A percentile compares a stretch with the other conserved stretches of the same genome.
These are phyloP conservation scores for Hirtodrosophila cameraria DNA, from an alignment of 2,888 invertebrate species.

Conservation along the genomic window DNA sequence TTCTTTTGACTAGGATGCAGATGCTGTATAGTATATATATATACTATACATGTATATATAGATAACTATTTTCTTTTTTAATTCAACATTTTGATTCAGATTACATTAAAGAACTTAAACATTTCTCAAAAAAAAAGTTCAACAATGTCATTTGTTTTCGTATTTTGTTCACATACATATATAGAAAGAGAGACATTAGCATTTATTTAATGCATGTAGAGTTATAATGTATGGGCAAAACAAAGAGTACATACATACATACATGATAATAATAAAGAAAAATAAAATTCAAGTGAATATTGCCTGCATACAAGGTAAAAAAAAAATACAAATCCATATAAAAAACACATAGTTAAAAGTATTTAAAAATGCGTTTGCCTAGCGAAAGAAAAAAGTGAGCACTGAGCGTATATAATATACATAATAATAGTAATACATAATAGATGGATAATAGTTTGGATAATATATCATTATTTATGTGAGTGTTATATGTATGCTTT, in stretches of 20 bases:
- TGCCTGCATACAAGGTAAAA: conserved; percentile 49
- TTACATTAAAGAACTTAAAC: conserved; percentile 51
- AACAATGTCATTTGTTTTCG: conserved; percentile 34
- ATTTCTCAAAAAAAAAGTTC: conserved; percentile 33
- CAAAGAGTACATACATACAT: conserved; percentile 19
- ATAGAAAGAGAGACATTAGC: conserved; percentile 17
- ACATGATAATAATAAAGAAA: conserved; percentile 10
- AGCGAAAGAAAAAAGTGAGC: conserved; percentile 17
- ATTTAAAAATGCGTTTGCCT: conserved; percentile 33
- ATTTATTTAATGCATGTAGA: conserved; percentile 19
- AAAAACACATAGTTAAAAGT: conserved; percentile 20
- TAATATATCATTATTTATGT: conserved; percentile 35
- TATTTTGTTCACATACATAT: conserved; percentile 25
- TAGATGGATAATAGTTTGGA: conserved; percentile 38
- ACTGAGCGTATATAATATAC: conserved; percentile 32
- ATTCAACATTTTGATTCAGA: conserved; percentile 56
- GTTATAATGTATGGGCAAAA: conserved; percentile 15
- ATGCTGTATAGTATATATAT: conserved; percentile 46
- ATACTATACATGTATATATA: conserved; percentile 49
- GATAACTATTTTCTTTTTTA: conserved; percentile 53
- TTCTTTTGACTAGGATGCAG: conserved; percentile 65
- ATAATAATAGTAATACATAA: conserved; percentile 54
- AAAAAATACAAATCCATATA: conserved; percentile 25
- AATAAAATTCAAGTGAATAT: conserved; percentile 16
- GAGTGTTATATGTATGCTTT: conserved; percentile 26